Percentiles rank a stretch among this genome's conserved stretches.
These are phyloP conservation scores for Drosophila paulistorum DNA, from an alignment of 1,140 invertebrate species.

Conservation along the genomic window DNA sequence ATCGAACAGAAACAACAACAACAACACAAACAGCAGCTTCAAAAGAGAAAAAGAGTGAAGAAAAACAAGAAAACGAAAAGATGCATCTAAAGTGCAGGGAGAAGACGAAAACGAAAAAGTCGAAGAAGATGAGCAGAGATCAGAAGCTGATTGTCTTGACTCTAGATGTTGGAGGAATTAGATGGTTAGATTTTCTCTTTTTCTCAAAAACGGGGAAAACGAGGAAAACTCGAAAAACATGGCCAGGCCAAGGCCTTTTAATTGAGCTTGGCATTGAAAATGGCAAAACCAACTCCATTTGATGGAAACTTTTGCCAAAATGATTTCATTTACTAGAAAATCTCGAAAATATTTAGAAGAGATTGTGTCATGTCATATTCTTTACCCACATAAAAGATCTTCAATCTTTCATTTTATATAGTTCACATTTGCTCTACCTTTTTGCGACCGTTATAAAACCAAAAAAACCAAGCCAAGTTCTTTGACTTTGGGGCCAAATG, in stretches of 20 bases:
- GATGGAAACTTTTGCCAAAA: background rate
- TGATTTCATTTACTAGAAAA: background rate
- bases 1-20: slow-evolving; percentile 5
- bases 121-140: background rate
- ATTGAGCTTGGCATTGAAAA: slow-evolving; percentile 7
- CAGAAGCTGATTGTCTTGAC: slow-evolving; percentile 10
- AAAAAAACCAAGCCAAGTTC: background rate
- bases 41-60: background rate
- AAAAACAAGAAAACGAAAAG: slow-evolving; percentile 16
- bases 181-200: slow-evolving; percentile 5
- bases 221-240: background rate
- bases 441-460: background rate
- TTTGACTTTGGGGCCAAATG: background rate
- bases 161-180: slow-evolving; percentile 3
- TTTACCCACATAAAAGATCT: no score
- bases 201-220: background rate
- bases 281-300: background rate
- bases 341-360: no score
- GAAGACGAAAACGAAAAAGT: background rate
- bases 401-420: background rate
- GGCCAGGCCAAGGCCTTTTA: slow-evolving; percentile 8
- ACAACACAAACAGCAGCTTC: background rate
- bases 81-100: slow-evolving; percentile 15
- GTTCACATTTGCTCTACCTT: background rate
- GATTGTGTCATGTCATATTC: no score